Evolutionary conservation across 2,113 vertebrate species (phyloP).

Genomic region (Mionectes macconnelli): DNA sequence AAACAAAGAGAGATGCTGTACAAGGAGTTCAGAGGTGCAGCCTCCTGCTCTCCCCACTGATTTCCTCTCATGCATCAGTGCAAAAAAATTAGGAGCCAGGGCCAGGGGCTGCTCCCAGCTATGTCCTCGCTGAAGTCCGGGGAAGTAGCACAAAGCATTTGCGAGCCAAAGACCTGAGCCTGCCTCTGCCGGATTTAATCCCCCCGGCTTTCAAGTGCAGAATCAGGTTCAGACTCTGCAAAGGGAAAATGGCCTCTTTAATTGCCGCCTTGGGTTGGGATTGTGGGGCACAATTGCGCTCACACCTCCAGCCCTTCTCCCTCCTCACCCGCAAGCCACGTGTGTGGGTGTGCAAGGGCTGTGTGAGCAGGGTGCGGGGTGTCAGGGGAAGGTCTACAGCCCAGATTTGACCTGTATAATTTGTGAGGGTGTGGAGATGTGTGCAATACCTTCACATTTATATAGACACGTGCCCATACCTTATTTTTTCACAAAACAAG

Average conservation of each 20-base stretch:
- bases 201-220: neutral
- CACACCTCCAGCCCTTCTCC: neutral
- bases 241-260: neutral
- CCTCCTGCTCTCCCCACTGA: neutral
- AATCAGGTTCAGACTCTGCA: neutral
- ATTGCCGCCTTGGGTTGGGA: neutral
- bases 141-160: neutral
- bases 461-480: fast-evolving
- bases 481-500: fast-evolving
- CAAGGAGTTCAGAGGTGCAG: neutral
- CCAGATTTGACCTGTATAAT: fast-evolving
- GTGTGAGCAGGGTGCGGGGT: fast-evolving
- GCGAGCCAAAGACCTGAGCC: neutral
- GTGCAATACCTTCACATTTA: neutral
- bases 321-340: fast-evolving
- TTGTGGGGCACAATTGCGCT: fast-evolving
- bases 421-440: too few species aligned
- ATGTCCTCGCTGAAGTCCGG: neutral
- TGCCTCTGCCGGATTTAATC: neutral
- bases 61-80: neutral
- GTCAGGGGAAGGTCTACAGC: neutral
- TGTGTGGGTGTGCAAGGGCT: neutral
- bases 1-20: neutral
- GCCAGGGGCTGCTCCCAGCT: neutral
- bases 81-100: neutral